These are phyloP conservation scores for Orthosia gothica DNA, from an alignment of 2,888 invertebrate genomes.

Conservation along the genomic window DNA sequence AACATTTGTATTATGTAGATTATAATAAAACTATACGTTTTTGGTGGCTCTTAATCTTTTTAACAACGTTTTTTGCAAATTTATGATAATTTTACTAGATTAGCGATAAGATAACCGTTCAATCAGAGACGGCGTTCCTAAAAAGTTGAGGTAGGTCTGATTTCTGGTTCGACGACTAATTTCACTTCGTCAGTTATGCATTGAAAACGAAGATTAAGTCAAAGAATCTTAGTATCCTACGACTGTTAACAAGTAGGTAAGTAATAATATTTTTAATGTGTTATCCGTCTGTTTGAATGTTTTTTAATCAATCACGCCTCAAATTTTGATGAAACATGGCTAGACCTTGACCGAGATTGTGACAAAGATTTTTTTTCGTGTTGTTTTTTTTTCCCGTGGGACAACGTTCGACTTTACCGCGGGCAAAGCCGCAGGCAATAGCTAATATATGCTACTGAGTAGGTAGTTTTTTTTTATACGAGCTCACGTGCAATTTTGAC, in stretches of 20 bases:
- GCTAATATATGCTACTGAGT: neutral
- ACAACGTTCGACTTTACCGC: neutral
- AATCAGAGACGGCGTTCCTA: neutral
- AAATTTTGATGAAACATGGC: neutral
- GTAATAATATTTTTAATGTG: neutral
- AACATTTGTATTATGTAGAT: neutral
- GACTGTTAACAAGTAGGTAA: neutral
- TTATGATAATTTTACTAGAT: neutral
- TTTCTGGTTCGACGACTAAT: neutral
- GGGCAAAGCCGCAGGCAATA: neutral
- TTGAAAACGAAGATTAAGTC: slow-evolving; percentile 1
- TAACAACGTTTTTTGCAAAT: neutral
- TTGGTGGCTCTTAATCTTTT: neutral
- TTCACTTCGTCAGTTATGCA: neutral
- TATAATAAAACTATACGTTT: neutral
- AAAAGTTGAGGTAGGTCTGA: neutral
- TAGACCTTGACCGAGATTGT: neutral
- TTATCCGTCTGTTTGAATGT: neutral
- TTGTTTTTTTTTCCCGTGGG: too few relatives aligned
- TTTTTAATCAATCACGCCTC: too few relatives aligned
- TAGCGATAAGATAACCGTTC: neutral
- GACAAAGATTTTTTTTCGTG: neutral
- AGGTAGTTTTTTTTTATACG: slow-evolving; percentile 9
- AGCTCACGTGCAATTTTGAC: slow-evolving; percentile 26
- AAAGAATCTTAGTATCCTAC: neutral